Evolutionary conservation across 2,888 invertebrate genomes (phyloP).

Genomic region (Agrotis segetum): DNA sequence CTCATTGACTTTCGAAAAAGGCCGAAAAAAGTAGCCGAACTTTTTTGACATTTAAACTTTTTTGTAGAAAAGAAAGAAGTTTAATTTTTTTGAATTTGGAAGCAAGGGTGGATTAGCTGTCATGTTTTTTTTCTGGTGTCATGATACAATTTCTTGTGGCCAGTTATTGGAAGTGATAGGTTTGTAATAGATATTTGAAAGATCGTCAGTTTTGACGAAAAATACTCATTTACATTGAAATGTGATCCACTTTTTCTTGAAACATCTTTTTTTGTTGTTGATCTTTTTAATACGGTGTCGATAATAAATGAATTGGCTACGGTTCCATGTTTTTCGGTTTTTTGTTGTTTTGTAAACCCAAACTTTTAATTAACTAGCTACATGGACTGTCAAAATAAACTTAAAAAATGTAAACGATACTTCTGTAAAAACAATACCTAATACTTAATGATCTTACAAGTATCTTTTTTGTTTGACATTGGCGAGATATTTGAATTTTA

Average conservation of each 20-base stretch:
- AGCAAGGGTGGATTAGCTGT: slow-evolving; percentile 65
- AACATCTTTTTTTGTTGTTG: slow-evolving; percentile 50
- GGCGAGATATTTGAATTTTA: too few species aligned
- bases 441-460: neutral
- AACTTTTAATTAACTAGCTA: slow-evolving; percentile 41
- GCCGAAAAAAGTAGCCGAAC: slow-evolving; percentile 43
- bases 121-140: slow-evolving; percentile 69
- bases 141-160: slow-evolving; percentile 66
- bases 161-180: slow-evolving; percentile 75
- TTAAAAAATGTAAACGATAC: slow-evolving; percentile 9
- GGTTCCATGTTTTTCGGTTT: slow-evolving; percentile 11
- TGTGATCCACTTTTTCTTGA: slow-evolving; percentile 72
- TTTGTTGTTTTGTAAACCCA: slow-evolving; percentile 9
- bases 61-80: slow-evolving; percentile 6
- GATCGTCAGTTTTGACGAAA: slow-evolving; percentile 46
- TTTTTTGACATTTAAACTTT: slow-evolving; percentile 46
- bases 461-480: neutral
- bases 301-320: slow-evolving; percentile 35
- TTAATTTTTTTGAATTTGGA: slow-evolving; percentile 29
- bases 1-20: slow-evolving; percentile 73
- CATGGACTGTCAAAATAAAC: slow-evolving; percentile 43
- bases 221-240: slow-evolving; percentile 59
- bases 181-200: slow-evolving; percentile 75
- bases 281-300: slow-evolving; percentile 13
- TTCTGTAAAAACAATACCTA: neutral